Percentiles rank a stretch among this genome's conserved stretches.
phyloP scores from a whole-genome alignment of 2,797 vertebrate species.

The Onychomys leucogaster region DNA sequence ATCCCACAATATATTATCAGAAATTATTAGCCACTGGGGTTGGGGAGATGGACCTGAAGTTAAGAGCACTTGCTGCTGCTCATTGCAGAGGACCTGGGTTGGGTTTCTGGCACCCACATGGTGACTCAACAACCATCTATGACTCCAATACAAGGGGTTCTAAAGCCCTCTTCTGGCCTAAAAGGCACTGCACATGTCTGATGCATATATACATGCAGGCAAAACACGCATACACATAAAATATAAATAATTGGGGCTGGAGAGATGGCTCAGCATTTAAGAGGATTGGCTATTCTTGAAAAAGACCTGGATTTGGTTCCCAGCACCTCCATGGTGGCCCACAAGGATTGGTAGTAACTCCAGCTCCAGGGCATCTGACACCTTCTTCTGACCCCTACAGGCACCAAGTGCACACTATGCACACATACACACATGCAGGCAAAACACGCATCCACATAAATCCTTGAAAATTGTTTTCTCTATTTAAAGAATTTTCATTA shows the following conservation, averaged over 20 bases:
- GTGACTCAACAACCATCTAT: background rate
- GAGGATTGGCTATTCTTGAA: background rate
- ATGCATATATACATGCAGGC: background rate
- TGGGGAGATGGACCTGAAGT: background rate
- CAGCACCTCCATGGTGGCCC: background rate
- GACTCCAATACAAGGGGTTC: background rate
- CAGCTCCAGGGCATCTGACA: background rate
- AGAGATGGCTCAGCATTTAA: background rate
- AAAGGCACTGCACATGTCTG: background rate
- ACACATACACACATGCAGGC: background rate
- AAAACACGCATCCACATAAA: background rate
- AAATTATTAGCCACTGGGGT: background rate
- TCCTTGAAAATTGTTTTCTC: background rate
- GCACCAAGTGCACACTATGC: background rate
- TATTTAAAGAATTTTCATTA: background rate
- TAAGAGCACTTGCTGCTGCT: background rate
- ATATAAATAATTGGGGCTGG: background rate
- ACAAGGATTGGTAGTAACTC: too few species aligned
- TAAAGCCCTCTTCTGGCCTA: background rate
- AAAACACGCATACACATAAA: background rate
- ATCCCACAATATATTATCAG: background rate
- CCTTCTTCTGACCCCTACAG: background rate
- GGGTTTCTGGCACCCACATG: background rate
- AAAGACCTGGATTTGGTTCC: background rate
- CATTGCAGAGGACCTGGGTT: background rate